Base-by-base conservation (phyloP, 2,888 invertebrate genomes). In the Phasia obesa region DNA sequence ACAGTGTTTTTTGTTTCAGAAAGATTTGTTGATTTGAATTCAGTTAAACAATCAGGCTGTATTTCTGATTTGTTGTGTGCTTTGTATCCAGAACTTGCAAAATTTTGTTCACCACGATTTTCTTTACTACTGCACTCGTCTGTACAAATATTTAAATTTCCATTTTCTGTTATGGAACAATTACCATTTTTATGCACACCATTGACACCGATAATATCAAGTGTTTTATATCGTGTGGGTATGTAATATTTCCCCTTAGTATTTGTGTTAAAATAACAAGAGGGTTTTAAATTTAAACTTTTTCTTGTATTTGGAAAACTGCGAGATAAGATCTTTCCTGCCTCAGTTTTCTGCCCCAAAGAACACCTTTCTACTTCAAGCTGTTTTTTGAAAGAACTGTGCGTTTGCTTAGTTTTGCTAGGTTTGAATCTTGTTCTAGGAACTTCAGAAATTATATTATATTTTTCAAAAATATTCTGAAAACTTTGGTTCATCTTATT, bases 401-500 rank as follows among this genome's bases (percentile, higher is more conserved):
- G 9, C 0, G 53, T 2, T 5, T 47, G 44, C 13, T 27, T 27
- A 5, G 35, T 0, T 44, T 65, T 57, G 4, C 11, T 0, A 7
- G 11, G n/a, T 73, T 42, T 79, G 11, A 27, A 35, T 0, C 60
- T 31, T 25, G 51, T 79, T n/a, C 49, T 79, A 9, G 79, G 67
- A 21, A 27, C 25, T 9, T 71, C 60, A 11, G 44, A 60, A 0
- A 9, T 31, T 62, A 79, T 69, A 15, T 79, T 83, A 42, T 71
- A 79, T 62, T 83, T 79, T 35, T 70, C 42, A 53, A 83, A 83
- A 3, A 83, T 79, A 55, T 79, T 83, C 49, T 75, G 71, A 67
- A 64, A 76, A 38, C 27, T 31, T 11, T 31, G 0, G 17, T 47
- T 75, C 79, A 83, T 83, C 21, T 44, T 57, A 27, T 15, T 17